Base-by-base conservation (phyloP, 2,797 vertebrate species). In the Simalia tracyae region DNA sequence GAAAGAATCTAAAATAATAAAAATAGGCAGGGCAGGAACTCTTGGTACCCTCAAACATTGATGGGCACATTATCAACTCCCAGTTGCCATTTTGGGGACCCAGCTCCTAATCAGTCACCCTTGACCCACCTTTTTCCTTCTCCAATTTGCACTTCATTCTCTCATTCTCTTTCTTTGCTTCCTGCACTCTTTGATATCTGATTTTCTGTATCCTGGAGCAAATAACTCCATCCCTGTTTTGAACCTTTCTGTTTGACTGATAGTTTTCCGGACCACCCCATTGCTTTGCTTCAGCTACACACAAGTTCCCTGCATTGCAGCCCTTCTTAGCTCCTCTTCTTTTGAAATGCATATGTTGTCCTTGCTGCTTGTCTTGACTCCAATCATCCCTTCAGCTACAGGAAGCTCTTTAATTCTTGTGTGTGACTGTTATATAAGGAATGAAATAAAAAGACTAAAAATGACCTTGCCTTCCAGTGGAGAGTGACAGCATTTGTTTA, bases 381-480 rank as follows among this genome's bases (percentile, higher is more conserved):
- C 26, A 22, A 42, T 24, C 88, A 59, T 31, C 66, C 54, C 17
- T 81, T 76, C 56, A 89, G 66, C 42, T 63, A 50, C 87, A 88
- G 61, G 61, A 64, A 28, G 87, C 87, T 54, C 42, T 88, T 88
- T 88, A 64, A 63, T 88, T 64, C 42, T 64, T 26, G 46, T 64
- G 87, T 64, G 61, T 64, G 87, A 64, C 26, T 89, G 56, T 59
- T 59, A 89, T 76, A 76, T 76, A 76, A 59, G 66, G 56, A 36
- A 89, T 76, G 36, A 84, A 84, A 90, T 54, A 81, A 76, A 90
- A 81, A 90, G 42, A 57, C 17, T 66, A 26, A 42, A 90, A 66
- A 68, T 60, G 24, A 64, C 76, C 46, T 91, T 91, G 26, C 61
- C 56, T 87, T 72, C 84, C 54, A 85, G 6, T 54, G 57, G 54